Base-by-base conservation (phyloP, 2,888 invertebrate genomes). In the Yponomeuta plumbellus region DNA sequence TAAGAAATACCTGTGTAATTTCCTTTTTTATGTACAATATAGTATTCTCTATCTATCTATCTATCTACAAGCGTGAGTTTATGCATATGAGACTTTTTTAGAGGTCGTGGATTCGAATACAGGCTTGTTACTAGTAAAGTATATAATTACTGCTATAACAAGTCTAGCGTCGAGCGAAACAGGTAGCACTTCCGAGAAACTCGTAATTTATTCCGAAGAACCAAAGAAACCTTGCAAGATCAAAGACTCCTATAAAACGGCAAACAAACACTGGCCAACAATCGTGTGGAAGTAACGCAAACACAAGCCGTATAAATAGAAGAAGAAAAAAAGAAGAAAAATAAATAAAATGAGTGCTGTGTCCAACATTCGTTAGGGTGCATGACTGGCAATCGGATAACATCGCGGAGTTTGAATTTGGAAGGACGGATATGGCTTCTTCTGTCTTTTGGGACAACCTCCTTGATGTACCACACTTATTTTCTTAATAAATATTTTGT, bases 331-430 rank as follows among this genome's bases (percentile, higher is more conserved):
- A 75, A 79, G 74, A 78, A 79, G 76, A 80, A 78, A 79, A 79
- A 78, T 75, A 76, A 72, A 72, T 71, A 66, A 68, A 67, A 67
- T 65, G 61, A 64, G 65, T 66, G 62, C 64, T 65, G 65, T 65
- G 66, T 67, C 64, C 56, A 63, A 65, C 71, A 82, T 88, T 88
- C 88, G 88, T 90, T 90, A 90, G 87, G 85, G 83, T 78, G 85
- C 86, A 88, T 90, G 89, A 90, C 89, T 89, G 84, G 88, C 87
- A 85, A 81, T 80, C 81, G 80, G 83, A 82, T 83, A 79, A 81
- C 77, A 78, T 78, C 73, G 20, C 11, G 63, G 72, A 73, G 70
- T 69, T 8, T 58, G 66, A 40, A 62, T 21, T 26, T 52, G 69
- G 26, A 61, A 63, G 61, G 64, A 40, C 23, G 66, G 65, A 52